These are phyloP conservation scores for Mantis religiosa DNA, from an alignment of 2,888 invertebrate species.

Conservation along the genomic window DNA sequence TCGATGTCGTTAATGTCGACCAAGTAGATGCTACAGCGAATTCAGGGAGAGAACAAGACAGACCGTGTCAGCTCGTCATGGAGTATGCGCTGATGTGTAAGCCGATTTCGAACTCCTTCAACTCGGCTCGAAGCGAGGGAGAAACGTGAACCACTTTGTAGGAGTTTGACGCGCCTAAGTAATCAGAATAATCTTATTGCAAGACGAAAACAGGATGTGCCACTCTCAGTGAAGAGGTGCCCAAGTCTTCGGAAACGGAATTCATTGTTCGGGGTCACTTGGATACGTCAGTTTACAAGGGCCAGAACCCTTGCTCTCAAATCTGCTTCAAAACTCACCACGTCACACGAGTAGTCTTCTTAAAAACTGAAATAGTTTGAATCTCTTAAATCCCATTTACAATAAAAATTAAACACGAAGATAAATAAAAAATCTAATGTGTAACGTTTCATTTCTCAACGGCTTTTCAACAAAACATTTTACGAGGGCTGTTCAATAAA, in stretches of 20 bases:
- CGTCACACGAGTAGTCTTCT: too few relatives aligned
- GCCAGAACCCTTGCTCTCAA: too few relatives aligned
- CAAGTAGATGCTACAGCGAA: background rate
- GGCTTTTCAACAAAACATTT: too few relatives aligned
- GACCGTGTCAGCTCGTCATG: background rate
- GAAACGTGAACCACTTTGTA: background rate
- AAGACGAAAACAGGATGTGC: background rate
- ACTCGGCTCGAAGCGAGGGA: background rate
- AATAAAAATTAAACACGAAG: too few relatives aligned
- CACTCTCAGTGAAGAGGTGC: background rate
- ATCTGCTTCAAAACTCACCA: too few relatives aligned
- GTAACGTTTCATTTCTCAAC: too few relatives aligned
- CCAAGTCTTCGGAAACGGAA: background rate
- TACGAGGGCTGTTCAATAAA: too few relatives aligned
- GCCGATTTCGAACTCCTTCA: constrained; percentile 14
- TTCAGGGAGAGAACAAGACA: background rate
- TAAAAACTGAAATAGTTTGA: too few relatives aligned
- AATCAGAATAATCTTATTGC: background rate
- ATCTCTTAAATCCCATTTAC: too few relatives aligned
- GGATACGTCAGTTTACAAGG: background rate
- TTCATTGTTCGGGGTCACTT: background rate
- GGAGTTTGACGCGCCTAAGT: background rate
- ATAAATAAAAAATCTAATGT: too few relatives aligned
- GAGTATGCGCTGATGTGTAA: background rate
- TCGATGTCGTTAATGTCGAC: background rate